Conservation (phyloP, 1,140 invertebrate species). For the Fopius arisanus region DNA sequence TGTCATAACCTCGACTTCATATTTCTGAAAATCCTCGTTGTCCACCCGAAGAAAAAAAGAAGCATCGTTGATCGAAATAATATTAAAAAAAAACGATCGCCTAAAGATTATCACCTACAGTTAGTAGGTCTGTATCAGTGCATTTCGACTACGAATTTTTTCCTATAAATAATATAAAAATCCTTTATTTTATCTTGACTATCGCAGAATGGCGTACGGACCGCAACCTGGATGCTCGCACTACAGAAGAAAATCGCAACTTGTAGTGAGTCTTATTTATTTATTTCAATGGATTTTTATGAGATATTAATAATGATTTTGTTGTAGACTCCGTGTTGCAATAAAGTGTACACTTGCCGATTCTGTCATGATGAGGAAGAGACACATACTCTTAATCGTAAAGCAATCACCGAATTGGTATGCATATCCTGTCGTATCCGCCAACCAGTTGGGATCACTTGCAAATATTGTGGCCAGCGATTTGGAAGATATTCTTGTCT, state of each 20-base stretch:
- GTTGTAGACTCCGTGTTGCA: constrained; percentile 84
- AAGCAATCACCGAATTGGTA: constrained; percentile 81
- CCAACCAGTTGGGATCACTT: constrained; percentile 81
- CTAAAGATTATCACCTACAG: too few relatives aligned
- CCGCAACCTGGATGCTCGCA: constrained; percentile 72
- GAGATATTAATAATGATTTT: constrained; percentile 22
- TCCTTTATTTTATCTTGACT: not conserved
- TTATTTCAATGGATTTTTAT: not conserved
- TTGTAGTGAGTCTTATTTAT: constrained; percentile 72
- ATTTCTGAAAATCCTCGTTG: too few relatives aligned
- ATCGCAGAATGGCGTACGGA: constrained; percentile 23
- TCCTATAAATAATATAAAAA: too few relatives aligned
- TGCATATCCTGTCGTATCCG: constrained; percentile 82
- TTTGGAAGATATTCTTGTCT: constrained; percentile 89
- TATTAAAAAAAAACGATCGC: too few relatives aligned
- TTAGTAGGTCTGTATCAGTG: too few relatives aligned
- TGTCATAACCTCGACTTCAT: too few relatives aligned
- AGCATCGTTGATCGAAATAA: too few relatives aligned
- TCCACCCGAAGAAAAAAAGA: too few relatives aligned
- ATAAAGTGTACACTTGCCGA: constrained; percentile 85
- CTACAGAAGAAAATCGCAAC: constrained; percentile 82
- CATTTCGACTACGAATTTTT: too few relatives aligned
- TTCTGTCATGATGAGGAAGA: constrained; percentile 91
- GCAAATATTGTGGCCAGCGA: constrained; percentile 75
- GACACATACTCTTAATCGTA: constrained; percentile 81